Percentiles rank a stretch among this genome's conserved stretches.
Conservation (phyloP, 2,797 vertebrate genomes). For the Acropternis orthonyx region DNA sequence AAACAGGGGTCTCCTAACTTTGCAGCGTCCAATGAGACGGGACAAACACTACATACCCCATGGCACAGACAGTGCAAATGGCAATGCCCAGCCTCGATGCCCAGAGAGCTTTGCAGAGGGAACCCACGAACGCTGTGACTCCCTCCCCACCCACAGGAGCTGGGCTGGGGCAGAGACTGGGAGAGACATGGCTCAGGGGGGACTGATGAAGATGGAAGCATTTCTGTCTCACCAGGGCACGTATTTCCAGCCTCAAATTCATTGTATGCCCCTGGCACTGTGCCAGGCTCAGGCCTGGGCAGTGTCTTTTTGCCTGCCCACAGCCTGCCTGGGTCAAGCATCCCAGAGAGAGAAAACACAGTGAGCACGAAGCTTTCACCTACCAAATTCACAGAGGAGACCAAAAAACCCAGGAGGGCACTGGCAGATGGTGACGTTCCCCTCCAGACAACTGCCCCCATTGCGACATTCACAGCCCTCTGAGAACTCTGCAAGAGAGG, state of each 20-base stretch:
- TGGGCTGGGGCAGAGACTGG: not conserved
- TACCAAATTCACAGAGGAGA: conserved; percentile 88
- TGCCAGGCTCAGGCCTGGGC: not conserved
- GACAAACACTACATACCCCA: not conserved
- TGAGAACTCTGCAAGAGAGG: conserved; percentile 56
- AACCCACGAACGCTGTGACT: accelerated
- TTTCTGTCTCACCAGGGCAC: not conserved
- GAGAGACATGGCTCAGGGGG: not conserved
- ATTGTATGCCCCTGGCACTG: accelerated
- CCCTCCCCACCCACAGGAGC: not conserved
- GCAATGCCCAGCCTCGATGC: not conserved
- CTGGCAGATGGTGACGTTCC: conserved; percentile 86
- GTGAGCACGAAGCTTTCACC: not conserved
- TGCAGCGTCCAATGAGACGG: not conserved
- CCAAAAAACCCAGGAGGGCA: conserved; percentile 84
- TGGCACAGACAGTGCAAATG: accelerated
- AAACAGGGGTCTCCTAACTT: not conserved
- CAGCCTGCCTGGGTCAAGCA: not conserved
- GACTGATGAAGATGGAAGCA: not conserved
- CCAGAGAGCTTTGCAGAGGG: not conserved
- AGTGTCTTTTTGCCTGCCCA: not conserved
- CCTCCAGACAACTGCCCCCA: conserved; percentile 86
- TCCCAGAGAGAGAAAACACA: not conserved
- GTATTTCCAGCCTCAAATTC: not conserved
- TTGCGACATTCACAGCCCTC: conserved; percentile 91